These are phyloP conservation scores for Pseudoatta argentina DNA, from an alignment of 1,140 invertebrate genomes.

Conservation along the genomic window DNA sequence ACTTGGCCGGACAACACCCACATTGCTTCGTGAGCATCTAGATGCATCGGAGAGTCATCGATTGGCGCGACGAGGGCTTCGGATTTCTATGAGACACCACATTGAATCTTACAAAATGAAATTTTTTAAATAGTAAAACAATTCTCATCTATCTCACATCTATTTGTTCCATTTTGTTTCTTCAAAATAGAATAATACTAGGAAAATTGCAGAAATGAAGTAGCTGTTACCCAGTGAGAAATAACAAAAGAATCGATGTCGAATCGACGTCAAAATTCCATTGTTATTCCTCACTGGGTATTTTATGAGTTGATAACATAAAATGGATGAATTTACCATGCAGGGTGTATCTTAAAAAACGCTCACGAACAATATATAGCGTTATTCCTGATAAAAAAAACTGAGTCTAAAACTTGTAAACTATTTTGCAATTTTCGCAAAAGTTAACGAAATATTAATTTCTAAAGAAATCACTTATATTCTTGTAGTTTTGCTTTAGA, in stretches of 20 bases:
- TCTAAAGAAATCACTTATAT: background rate
- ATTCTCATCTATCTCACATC: background rate
- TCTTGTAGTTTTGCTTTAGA: background rate
- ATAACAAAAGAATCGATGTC: too few species aligned
- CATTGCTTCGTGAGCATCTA: conserved; percentile 48
- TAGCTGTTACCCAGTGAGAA: background rate
- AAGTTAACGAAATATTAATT: background rate
- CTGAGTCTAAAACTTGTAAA: background rate
- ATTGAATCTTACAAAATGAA: background rate
- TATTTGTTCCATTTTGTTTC: background rate
- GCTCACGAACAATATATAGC: too few species aligned
- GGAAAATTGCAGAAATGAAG: background rate
- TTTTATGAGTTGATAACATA: background rate
- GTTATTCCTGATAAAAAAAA: too few species aligned
- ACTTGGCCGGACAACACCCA: conserved; percentile 75
- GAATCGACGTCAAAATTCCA: too few species aligned
- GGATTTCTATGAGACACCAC: background rate
- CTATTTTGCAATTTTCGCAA: background rate
- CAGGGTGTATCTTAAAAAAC: too few species aligned
- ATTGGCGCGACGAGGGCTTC: conserved; percentile 39
- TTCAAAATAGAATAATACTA: background rate
- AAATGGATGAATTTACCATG: background rate
- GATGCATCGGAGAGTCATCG: conserved; percentile 47
- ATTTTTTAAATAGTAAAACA: background rate
- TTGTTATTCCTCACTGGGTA: too few species aligned